Base-by-base conservation (phyloP, 2,888 invertebrate genomes). In the Pollenia amentaria region DNA sequence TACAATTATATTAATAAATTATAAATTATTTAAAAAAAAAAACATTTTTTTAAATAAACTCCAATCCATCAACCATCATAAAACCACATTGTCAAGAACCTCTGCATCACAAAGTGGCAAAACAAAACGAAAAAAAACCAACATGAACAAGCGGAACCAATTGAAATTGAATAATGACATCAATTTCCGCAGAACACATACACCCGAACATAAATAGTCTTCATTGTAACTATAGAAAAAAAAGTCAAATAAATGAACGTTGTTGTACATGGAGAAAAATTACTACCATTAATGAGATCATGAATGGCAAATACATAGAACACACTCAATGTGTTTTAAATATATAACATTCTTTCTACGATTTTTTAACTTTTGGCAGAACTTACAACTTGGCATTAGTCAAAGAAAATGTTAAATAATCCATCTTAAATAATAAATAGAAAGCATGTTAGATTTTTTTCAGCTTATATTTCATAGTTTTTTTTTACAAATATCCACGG, bases 41-140 rank as follows among this genome's bases (percentile, higher is more conserved):
- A 29, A 2, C 1, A 29, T 29, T 42, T 18, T 14, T 64, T 42
- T 3, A 72, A 72, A 80, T 80, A 46, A 72, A 80, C 42, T 55
- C 42, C 53, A 72, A 80, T 80, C 72, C 72, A 80, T 80, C 80
- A 80, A 64, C 18, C 29, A n/a, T 60, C n/a, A 62, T 29, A 29
- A 48, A 55, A 21, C 14, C 38, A 29, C 38, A 40, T 14, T 42
- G 21, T 38, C n/a, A 82, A 38, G 18, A 42, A 0, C 6, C 29
- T 6, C 4, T 29, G 6, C 3, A 29, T 6, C 29, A 6, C 29
- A 29, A 29, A 29, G 29, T 29, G 67, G 46, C 18, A 64, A 12
- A 1, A 29, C 3, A 53, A 29, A 29, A 42, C 40, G 3, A 12
- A 6, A 9, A 60, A 44, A 44, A 46, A 38, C 42, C 11, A 44